phyloP scores from a whole-genome alignment of 64 coral and sea anemone genomes.

The Pocillopora verrucosa region DNA sequence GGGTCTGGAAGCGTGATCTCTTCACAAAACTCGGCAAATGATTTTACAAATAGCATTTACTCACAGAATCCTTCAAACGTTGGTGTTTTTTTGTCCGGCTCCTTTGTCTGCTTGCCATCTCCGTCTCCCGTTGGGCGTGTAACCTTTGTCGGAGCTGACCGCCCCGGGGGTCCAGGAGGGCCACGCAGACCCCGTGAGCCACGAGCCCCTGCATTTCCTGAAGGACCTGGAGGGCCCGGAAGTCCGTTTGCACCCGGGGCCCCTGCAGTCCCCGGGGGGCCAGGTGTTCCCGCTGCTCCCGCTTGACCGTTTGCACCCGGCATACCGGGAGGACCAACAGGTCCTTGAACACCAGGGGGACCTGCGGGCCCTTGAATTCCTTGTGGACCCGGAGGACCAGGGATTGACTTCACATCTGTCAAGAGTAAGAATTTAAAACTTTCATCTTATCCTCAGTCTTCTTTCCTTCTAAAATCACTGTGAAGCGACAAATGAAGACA shows the following conservation, averaged over 20 bases:
- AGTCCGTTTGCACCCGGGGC: constrained; percentile 18
- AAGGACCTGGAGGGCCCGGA: constrained; percentile 30
- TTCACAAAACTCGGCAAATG: too few relatives aligned
- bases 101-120: neutral
- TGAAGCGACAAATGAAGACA: too few relatives aligned
- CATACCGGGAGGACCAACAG: neutral
- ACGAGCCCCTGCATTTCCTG: constrained; percentile 20
- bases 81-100: neutral
- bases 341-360: constrained; percentile 33
- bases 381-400: constrained; percentile 42
- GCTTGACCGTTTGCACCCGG: constrained; percentile 30
- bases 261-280: constrained; percentile 39
- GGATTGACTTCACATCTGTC: constrained; percentile 39
- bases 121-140: neutral
- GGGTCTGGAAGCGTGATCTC: too few relatives aligned
- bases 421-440: neutral
- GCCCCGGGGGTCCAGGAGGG: constrained; percentile 11
- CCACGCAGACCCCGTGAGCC: constrained; percentile 45
- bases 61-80: constrained; percentile 42
- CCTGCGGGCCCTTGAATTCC: constrained; percentile 33
- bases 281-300: constrained; percentile 25
- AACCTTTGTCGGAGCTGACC: neutral
- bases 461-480: too few relatives aligned
- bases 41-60: neutral
- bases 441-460: too few relatives aligned